Conservation (phyloP, 1,140 invertebrate genomes). For the Zaprionus camerounensis region DNA sequence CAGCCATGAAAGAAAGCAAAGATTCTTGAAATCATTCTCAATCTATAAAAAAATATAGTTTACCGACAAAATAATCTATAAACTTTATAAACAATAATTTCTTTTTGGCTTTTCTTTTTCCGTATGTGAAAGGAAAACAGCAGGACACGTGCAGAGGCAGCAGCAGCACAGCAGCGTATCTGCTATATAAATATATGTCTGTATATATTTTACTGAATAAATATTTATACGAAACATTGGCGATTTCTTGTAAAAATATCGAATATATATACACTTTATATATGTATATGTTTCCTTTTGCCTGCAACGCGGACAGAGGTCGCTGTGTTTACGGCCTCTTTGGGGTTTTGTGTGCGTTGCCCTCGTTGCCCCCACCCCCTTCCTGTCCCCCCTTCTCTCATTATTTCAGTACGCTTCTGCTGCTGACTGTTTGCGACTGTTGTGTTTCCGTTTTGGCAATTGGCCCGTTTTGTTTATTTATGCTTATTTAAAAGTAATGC, state of each 20-base stretch:
- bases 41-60: neutral
- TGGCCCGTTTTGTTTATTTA: slow-evolving; percentile 38
- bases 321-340: neutral
- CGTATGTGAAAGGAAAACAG: slow-evolving; percentile 8
- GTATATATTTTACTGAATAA: slow-evolving; percentile 16
- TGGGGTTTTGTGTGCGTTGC: slow-evolving; percentile 1
- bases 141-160: neutral
- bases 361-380: neutral
- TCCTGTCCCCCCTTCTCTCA: neutral
- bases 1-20: neutral
- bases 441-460: slow-evolving; percentile 45
- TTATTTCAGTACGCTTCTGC: slow-evolving; percentile 1
- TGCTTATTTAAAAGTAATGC: slow-evolving; percentile 33
- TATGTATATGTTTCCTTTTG: slow-evolving; percentile 1
- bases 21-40: neutral
- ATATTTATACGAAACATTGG: slow-evolving; percentile 23
- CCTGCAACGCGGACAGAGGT: neutral
- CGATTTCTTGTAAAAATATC: slow-evolving; percentile 8
- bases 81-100: slow-evolving; percentile 1
- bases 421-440: slow-evolving; percentile 20
- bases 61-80: slow-evolving; percentile 11
- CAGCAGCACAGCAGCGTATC: neutral
- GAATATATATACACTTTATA: neutral
- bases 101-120: neutral
- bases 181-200: slow-evolving; percentile 1